Evolutionary conservation across 2,888 invertebrate genomes (phyloP), one percentile per base, ranked within the genome.

Genomic region (Orgyia antiqua): DNA sequence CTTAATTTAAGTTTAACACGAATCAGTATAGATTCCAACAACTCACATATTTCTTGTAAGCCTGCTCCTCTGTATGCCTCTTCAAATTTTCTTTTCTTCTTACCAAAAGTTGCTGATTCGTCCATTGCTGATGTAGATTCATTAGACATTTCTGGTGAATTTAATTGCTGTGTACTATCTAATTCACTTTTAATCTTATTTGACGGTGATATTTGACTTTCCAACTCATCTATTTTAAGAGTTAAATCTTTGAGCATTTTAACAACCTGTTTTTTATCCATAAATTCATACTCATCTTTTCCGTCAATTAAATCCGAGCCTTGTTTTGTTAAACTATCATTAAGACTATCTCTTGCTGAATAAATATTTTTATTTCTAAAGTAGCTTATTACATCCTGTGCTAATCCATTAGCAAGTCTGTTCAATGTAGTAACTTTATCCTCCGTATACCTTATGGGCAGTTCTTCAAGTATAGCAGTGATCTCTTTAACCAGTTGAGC

Each of bases 221-320:
- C 33, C 17, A 51, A 35, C 29, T 48, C 27, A 8, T 29, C 31
- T 7, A n/a, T 27, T 7, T 48, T 37, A 23, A 46, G 27, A 2
- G 33, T 25, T 2, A 38, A 43, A 15, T 42, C 24, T 6, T 38
- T 24, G 27, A 50, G 39, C 13, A 52, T 4, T 23, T 39, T 31
- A n/a, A n/a, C n/a, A n/a, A n/a, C 5, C 44, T 33, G 10, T 65
- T 24, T 15, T 48, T 55, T n/a, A 38, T 41, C 8, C 46, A 42
- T 11, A 65, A 38, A 6, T 21, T 10, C 21, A 36, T 26, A 3
- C 3, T 33, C 17, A 2, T 10, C 25, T 4, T 37, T 15, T 18
- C 51, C 37, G 10, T 42, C 30, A 21, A 49, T 13, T 45, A 45
- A 53, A 21, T 40, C 26, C 8, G 18, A 11, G 9, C 49, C 9